Percentiles rank a stretch among this genome's conserved stretches.
Conservation (phyloP, 2,113 vertebrate species). For the Dicerorhinus sumatrensis region DNA sequence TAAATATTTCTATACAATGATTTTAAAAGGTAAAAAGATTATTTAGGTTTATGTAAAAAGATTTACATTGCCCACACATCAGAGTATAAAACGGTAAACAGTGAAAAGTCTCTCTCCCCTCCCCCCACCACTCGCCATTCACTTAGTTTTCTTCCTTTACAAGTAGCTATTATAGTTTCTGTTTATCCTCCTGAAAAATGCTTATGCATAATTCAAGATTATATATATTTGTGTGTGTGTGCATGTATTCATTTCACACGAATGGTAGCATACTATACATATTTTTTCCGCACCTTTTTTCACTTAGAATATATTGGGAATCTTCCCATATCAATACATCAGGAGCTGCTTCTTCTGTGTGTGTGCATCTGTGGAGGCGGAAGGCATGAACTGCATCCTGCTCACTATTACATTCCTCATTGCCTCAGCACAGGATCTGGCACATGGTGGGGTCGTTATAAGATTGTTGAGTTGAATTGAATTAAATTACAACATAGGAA, state of each 20-base stretch:
- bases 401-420: not conserved
- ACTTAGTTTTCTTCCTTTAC: not conserved
- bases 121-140: not conserved
- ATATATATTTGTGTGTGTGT: not conserved
- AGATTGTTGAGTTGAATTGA: not conserved
- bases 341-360: not conserved
- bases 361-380: too few species aligned
- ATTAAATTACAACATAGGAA: not conserved
- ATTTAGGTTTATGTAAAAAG: not conserved
- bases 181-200: constrained; percentile 1
- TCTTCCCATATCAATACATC: not conserved
- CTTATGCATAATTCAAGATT: constrained; percentile 6
- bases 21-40: constrained; percentile 1
- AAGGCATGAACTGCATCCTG: not conserved
- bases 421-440: not conserved
- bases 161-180: constrained; percentile 20
- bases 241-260: not conserved
- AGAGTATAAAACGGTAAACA: not conserved
- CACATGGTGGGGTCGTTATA: not conserved
- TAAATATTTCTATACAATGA: not conserved
- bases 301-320: not conserved
- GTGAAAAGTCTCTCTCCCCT: not conserved
- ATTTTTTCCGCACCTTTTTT: not conserved
- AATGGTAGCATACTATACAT: not conserved
- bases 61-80: not conserved